These are phyloP conservation scores for Rostratula benghalensis DNA, from an alignment of 2,113 vertebrate species.

Conservation along the genomic window DNA sequence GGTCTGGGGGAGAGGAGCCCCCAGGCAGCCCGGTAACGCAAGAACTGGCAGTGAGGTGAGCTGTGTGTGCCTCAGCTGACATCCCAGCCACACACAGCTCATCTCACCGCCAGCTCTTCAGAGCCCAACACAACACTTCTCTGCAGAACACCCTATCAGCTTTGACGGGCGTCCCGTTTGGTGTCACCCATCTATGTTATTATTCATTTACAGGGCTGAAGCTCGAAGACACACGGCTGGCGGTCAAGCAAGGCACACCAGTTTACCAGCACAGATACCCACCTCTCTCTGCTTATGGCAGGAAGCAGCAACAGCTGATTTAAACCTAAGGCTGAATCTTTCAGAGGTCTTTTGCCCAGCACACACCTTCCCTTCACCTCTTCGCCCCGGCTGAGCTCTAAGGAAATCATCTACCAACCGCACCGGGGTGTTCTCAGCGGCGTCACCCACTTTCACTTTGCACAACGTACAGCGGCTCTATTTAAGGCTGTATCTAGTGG, in stretches of 20 bases:
- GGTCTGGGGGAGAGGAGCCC: rapidly evolving
- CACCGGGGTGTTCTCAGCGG: rapidly evolving
- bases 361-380: rapidly evolving
- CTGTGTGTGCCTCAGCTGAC: not conserved
- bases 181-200: rapidly evolving
- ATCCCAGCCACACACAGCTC: not conserved
- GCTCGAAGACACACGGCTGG: not conserved
- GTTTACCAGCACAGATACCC: not conserved
- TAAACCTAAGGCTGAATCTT: not conserved
- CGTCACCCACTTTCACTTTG: rapidly evolving
- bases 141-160: rapidly evolving
- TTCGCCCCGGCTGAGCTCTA: not conserved
- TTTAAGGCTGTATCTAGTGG: not conserved
- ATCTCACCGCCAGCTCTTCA: rapidly evolving
- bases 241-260: no score
- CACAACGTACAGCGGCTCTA: rapidly evolving
- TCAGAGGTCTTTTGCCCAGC: not conserved
- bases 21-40: rapidly evolving
- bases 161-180: rapidly evolving
- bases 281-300: not conserved
- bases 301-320: not conserved
- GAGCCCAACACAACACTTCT: rapidly evolving
- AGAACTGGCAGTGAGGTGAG: no score
- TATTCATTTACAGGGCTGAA: not conserved
- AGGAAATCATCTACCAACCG: rapidly evolving